These are phyloP conservation scores for Gorsachius magnificus DNA, from an alignment of 2,797 vertebrate species.

Conservation along the genomic window DNA sequence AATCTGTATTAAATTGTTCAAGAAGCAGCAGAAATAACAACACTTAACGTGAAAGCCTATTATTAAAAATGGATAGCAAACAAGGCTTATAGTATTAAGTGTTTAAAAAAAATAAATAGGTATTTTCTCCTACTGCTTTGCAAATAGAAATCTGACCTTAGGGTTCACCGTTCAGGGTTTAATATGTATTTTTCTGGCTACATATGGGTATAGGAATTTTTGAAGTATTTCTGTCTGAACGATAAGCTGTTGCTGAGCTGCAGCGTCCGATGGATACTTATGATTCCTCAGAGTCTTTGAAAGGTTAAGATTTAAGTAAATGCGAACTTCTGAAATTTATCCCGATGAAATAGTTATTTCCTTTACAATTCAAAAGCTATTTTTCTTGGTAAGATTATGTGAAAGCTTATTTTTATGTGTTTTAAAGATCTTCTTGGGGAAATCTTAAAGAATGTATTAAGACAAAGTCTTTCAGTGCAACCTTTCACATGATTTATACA, in stretches of 20 bases:
- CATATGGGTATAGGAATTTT: background rate
- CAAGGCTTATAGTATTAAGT: background rate
- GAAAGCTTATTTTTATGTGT: background rate
- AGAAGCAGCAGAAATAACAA: slow-evolving; percentile 10
- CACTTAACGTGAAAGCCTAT: background rate
- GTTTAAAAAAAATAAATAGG: background rate
- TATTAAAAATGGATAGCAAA: slow-evolving; percentile 11
- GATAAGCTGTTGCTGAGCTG: background rate
- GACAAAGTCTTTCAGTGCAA: background rate
- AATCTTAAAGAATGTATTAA: background rate
- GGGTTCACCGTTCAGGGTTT: background rate
- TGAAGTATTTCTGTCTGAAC: background rate
- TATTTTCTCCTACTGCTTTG: background rate
- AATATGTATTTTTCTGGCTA: background rate
- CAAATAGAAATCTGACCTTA: background rate
- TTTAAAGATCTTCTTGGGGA: background rate
- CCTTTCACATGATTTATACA: background rate
- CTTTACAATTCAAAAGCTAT: background rate
- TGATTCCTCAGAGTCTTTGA: background rate
- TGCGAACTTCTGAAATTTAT: background rate
- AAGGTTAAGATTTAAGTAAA: slow-evolving; percentile 11
- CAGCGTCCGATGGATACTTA: background rate
- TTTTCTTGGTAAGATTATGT: background rate
- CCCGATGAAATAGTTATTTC: background rate
- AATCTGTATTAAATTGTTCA: background rate